phyloP scores from a whole-genome alignment of 2,888 invertebrate species.

The Hydropsyche betteni region DNA sequence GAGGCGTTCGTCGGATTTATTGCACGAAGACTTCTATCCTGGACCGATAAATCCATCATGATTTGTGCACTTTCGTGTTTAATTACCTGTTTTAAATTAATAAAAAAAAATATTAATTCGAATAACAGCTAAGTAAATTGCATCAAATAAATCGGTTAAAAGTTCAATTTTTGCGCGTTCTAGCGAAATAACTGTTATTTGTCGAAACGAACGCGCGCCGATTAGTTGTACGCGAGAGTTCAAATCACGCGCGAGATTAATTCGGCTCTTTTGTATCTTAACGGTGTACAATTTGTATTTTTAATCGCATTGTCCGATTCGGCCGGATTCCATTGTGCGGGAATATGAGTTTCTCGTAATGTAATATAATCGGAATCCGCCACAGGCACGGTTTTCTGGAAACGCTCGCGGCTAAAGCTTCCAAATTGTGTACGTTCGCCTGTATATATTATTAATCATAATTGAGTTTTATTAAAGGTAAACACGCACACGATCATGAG shows the following conservation, averaged over 20 bases:
- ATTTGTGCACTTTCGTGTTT: too few relatives aligned
- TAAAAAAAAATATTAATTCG: too few relatives aligned
- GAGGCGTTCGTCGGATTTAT: constrained; percentile 18
- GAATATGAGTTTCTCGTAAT: neutral
- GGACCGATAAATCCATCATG: too few relatives aligned
- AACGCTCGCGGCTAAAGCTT: neutral
- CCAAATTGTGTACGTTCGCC: neutral
- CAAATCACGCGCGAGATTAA: neutral
- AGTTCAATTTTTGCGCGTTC: too few relatives aligned
- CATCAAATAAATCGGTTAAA: too few relatives aligned
- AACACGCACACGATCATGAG: neutral
- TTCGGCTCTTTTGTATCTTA: constrained; percentile 13
- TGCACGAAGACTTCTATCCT: neutral
- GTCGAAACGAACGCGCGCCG: neutral
- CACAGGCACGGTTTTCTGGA: neutral
- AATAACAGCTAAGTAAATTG: too few relatives aligned
- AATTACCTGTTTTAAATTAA: too few relatives aligned
- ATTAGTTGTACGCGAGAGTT: neutral
- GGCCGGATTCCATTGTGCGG: too few relatives aligned
- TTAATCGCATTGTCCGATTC: neutral
- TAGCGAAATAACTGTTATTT: too few relatives aligned
- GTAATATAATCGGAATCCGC: neutral
- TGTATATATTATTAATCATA: constrained; percentile 19
- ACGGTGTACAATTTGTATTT: constrained; percentile 3
- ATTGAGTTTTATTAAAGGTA: constrained; percentile 21